A percentile compares a stretch with the other conserved stretches of the same genome.
Conservation (phyloP, 1,140 invertebrate genomes). For the Rhizoglyphus robini region DNA sequence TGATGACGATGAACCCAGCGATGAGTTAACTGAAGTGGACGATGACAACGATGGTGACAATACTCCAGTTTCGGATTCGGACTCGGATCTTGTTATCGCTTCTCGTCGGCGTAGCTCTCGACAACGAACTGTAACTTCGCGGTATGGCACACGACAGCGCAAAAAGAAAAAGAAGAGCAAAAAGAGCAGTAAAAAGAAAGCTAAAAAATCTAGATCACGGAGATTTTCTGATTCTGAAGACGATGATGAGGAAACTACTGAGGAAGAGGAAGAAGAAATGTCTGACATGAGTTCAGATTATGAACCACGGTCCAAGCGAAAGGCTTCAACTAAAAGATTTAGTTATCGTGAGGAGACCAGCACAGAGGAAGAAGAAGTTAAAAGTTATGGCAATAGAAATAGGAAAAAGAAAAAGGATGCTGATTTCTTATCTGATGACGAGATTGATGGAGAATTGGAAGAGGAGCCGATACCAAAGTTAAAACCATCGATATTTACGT, state of each 20-base stretch:
- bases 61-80: slow-evolving; percentile 12
- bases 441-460: slow-evolving; percentile 28
- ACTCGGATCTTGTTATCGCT: neutral
- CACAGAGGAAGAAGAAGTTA: slow-evolving; percentile 37
- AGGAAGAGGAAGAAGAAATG: slow-evolving; percentile 2
- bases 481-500: slow-evolving; percentile 16
- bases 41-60: neutral
- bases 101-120: neutral
- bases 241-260: slow-evolving; percentile 16
- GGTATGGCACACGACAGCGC: neutral
- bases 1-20: slow-evolving; percentile 13
- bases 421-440: slow-evolving; percentile 36
- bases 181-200: slow-evolving; percentile 13
- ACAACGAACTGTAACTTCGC: neutral
- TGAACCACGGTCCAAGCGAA: neutral
- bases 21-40: slow-evolving; percentile 15
- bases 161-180: slow-evolving; percentile 16
- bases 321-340: slow-evolving; percentile 25
- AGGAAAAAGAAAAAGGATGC: slow-evolving; percentile 27
- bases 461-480: slow-evolving; percentile 26
- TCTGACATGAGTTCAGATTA: slow-evolving; percentile 14
- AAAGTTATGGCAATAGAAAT: slow-evolving; percentile 32
- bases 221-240: slow-evolving; percentile 14
- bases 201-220: neutral
- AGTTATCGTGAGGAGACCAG: slow-evolving; percentile 31